phyloP scores from a whole-genome alignment of 2,797 vertebrate genomes.

The Dendrocincla tyrannina region DNA sequence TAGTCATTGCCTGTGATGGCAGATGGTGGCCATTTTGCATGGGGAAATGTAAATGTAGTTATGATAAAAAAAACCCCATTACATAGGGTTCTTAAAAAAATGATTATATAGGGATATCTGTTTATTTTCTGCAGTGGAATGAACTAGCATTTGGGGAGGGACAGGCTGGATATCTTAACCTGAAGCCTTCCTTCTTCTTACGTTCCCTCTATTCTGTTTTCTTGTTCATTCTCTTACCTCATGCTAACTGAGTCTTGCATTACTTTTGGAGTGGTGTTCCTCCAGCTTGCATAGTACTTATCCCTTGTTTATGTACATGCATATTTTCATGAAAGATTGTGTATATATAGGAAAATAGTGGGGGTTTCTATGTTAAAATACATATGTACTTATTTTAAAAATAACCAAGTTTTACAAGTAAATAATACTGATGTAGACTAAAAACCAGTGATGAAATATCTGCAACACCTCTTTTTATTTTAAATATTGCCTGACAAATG shows the following conservation, averaged over 20 bases:
- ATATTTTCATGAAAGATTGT: not conserved
- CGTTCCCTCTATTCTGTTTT: not conserved
- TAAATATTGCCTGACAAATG: not conserved
- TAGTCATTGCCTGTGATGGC: not conserved
- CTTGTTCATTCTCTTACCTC: not conserved
- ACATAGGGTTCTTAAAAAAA: not conserved
- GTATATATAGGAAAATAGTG: not conserved
- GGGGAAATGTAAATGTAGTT: not conserved
- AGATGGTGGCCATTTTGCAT: not conserved
- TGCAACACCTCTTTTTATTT: not conserved
- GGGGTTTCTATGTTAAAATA: not conserved
- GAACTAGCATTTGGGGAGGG: not conserved
- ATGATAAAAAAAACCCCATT: not conserved
- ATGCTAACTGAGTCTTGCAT: not conserved
- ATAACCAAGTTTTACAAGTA: not conserved
- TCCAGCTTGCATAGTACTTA: not conserved
- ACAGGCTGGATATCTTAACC: not conserved
- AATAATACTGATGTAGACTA: not conserved
- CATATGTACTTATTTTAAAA: not conserved
- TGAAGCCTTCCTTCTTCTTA: not conserved
- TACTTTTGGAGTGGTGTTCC: not conserved
- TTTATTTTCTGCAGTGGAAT: not conserved
- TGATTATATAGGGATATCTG: not conserved
- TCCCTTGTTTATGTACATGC: not conserved
- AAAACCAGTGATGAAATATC: not conserved